Evolutionary conservation across 2,113 vertebrate species (phyloP), one percentile per base, ranked within the genome.

Genomic region (Pluvialis apricaria): DNA sequence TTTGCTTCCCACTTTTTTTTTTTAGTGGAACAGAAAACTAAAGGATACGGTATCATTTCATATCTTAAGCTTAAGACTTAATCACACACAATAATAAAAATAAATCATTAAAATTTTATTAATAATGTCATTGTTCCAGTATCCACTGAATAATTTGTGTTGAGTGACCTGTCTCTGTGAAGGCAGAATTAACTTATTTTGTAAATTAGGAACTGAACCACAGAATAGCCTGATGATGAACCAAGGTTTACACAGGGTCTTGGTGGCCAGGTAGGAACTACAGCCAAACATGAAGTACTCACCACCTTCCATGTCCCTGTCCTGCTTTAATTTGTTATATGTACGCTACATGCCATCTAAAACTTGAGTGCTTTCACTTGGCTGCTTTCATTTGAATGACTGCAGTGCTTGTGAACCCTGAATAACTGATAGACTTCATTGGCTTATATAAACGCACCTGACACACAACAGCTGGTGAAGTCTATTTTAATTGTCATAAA

Each of bases 401-500:
- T 89, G 38, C 13, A 5, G 36, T 84, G 61, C 47, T 68, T 76
- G 52, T 65, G 80, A 91, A 51, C 36, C 36, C 42, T 79, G 86
- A 71, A 64, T 91, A 92, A 80, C 81, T 92, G 78, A 73, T 71
- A 92, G 73, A 79, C 57, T 68, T 93, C 49, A 65, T 51, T 92
- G 89, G 22, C 42, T 89, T 91, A 28, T 13, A 29, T 92, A 89
- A 94, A 91, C 2, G 14, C 32, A 57, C n/a, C 82, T 94, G 91
- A 80, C 88, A 92, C 51, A 21, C 70, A 87, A 55, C 77, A 92
- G 84, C 66, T 92, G 34, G 49, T 92, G 89, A 93, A 94, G 54
- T 80, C 73, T 85, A 21, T 85, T 94, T 94, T 94, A 96, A 90
- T 92, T 92, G 86, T 91, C 89, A 88, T 90, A 70, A 94, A 89